Evolutionary conservation across 2,888 invertebrate genomes (phyloP).

Genomic region (Bhutanitis thaidina): DNA sequence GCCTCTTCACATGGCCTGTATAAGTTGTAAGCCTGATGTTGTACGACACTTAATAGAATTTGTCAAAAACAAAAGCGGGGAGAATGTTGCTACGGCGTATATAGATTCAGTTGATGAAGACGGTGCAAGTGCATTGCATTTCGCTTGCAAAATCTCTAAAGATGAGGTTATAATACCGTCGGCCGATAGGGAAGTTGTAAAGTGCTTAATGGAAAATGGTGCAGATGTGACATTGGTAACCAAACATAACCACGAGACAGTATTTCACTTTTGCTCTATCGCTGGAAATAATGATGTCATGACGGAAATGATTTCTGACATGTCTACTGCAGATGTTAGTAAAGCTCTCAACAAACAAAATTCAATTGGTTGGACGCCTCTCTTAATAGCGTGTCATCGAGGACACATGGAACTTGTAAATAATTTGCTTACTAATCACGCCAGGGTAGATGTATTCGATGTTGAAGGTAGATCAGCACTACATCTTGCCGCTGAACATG

Average conservation of each 20-base stretch:
- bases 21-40: conserved; percentile 91
- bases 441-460: conserved; percentile 99
- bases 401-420: conserved; percentile 97
- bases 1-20: conserved; percentile 95
- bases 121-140: conserved; percentile 96
- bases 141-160: conserved; percentile 93
- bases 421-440: conserved; percentile 94
- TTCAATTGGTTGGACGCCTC: conserved; percentile 97
- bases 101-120: conserved; percentile 94
- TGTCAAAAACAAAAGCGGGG: conserved; percentile 86
- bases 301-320: conserved; percentile 94
- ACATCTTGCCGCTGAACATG: conserved; percentile 96
- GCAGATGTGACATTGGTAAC: conserved; percentile 94
- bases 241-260: conserved; percentile 93
- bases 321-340: conserved; percentile 94
- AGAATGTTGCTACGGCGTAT: conserved; percentile 89
- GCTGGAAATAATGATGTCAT: conserved; percentile 98
- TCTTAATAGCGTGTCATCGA: conserved; percentile 96
- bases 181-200: conserved; percentile 92
- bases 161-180: conserved; percentile 86
- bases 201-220: conserved; percentile 92
- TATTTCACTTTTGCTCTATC: conserved; percentile 96
- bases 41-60: conserved; percentile 92
- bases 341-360: conserved; percentile 97
- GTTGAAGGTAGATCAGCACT: conserved; percentile 96